Base-by-base conservation (phyloP, 1,140 invertebrate genomes). In the Drosophila nebulosa region DNA sequence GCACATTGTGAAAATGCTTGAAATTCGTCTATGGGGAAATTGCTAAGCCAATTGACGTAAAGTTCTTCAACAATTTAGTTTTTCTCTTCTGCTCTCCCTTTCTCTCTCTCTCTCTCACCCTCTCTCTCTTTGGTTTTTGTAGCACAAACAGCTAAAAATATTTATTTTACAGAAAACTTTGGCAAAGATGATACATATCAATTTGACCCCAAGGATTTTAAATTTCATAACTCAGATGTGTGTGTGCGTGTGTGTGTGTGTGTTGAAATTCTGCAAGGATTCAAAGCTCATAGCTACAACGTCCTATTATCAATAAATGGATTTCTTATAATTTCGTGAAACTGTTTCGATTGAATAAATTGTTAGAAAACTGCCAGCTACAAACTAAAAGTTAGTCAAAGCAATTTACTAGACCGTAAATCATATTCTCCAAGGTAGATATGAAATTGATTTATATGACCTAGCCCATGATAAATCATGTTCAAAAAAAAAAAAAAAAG, bases 391-490 rank as follows among this genome's bases (percentile, higher is more conserved):
- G 39, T 46, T 46, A 46, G 39, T 46, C 39, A 46, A 46, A 46
- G 39, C 39, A 46, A 46, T 46, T 46, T 46, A 46, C 39, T 66
- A 36, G 46, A 63, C 53, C 68, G 42, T 63, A 68, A 74, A 68
- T 74, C 64, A 69, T 39, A 60, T 69, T 69, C 22, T 59, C 50
- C 42, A 50, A 51, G 32, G 59, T 26, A n/a, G 35, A 53, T 56
- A 65, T 72, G 35, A 75, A 75, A 74, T 75, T 74, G 64, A 75
- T 75, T 74, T 75, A 75, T 68, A 65, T 53, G 58, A 53, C 35
- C 16, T 55, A 57, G 58, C 71, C 56, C n/a, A 24, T 27, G 32
- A 63, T 74, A 74, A 74, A 74, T 68, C 64, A 42, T 10, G 62
- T 51, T 60, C 26, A 72, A 73, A 66, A 30, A 30, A 30, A 30